phyloP scores from a whole-genome alignment of 2,888 invertebrate species.

The Parnassius smintheus region DNA sequence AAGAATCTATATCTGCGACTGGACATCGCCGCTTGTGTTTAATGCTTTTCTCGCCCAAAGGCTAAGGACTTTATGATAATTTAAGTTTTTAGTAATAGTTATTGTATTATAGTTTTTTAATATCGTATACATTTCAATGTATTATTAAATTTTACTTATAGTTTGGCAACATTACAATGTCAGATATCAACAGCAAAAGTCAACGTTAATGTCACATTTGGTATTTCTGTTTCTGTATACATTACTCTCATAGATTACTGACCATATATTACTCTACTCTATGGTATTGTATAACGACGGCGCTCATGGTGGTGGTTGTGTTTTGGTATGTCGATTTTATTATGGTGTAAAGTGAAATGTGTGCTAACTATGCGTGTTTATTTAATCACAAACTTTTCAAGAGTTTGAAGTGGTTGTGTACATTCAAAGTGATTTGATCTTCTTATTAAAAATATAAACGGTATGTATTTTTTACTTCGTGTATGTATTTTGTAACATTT shows the following conservation, averaged over 20 bases:
- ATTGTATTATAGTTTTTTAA: too few species aligned
- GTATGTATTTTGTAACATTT: too few species aligned
- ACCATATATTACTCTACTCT: too few species aligned
- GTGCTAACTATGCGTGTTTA: slow-evolving; percentile 47
- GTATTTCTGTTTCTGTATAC: slow-evolving; percentile 41
- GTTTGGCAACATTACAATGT: slow-evolving; percentile 1
- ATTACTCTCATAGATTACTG: too few species aligned
- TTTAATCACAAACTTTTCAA: slow-evolving; percentile 40
- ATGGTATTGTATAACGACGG: slow-evolving; percentile 36
- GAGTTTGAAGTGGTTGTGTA: slow-evolving; percentile 46
- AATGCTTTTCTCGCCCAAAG: too few species aligned
- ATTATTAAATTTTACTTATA: not conserved
- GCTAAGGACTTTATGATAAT: too few species aligned
- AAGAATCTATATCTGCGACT: too few species aligned
- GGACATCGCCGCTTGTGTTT: too few species aligned
- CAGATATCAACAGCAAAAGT: slow-evolving; percentile 3
- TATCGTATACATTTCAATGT: too few species aligned
- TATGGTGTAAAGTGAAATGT: slow-evolving; percentile 56
- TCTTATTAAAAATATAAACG: slow-evolving; percentile 26
- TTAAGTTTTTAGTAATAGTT: too few species aligned
- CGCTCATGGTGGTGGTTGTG: slow-evolving; percentile 51
- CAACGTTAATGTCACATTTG: slow-evolving; percentile 20
- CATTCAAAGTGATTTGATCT: slow-evolving; percentile 47
- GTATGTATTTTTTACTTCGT: slow-evolving; percentile 29
- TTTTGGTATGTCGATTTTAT: slow-evolving; percentile 50